Percentiles rank a stretch among this genome's conserved stretches.
phyloP scores from a whole-genome alignment of 2,113 vertebrate species.

The Ictalurus punctatus region DNA sequence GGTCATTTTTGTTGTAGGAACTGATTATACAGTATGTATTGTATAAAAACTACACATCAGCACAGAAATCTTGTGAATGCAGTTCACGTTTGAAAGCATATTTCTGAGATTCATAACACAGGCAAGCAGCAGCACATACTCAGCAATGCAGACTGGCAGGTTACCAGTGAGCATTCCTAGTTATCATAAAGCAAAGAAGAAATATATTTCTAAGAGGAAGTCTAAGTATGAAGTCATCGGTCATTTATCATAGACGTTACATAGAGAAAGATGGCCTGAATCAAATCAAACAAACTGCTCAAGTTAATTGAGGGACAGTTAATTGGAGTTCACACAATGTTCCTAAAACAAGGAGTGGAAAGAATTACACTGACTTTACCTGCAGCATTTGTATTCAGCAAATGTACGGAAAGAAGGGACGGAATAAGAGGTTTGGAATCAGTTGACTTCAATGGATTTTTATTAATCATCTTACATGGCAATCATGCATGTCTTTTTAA shows the following conservation, averaged over 20 bases:
- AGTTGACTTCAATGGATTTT: conserved; percentile 53
- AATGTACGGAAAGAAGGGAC: conserved; percentile 21
- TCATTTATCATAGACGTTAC: too few species aligned
- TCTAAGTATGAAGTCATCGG: too few species aligned
- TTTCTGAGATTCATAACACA: neutral
- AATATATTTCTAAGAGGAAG: too few species aligned
- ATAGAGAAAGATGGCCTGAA: conserved; percentile 69
- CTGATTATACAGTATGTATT: neutral
- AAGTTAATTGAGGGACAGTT: neutral
- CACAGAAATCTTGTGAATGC: neutral
- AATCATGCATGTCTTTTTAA: conserved; percentile 76
- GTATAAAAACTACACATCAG: neutral
- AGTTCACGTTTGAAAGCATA: neutral
- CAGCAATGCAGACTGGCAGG: neutral
- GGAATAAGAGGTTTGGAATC: conserved; percentile 8
- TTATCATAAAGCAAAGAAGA: neutral
- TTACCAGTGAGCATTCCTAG: neutral
- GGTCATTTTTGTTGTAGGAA: neutral
- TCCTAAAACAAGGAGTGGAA: conserved; percentile 49
- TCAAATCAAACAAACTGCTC: neutral
- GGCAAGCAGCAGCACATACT: conserved; percentile 19
- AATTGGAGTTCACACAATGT: conserved; percentile 14
- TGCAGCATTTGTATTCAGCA: conserved; percentile 61
- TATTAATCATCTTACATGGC: conserved; percentile 66
- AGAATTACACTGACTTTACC: conserved; percentile 54